Evolutionary conservation across 2,113 vertebrate genomes (phyloP).

Genomic region (Peromyscus leucopus): DNA sequence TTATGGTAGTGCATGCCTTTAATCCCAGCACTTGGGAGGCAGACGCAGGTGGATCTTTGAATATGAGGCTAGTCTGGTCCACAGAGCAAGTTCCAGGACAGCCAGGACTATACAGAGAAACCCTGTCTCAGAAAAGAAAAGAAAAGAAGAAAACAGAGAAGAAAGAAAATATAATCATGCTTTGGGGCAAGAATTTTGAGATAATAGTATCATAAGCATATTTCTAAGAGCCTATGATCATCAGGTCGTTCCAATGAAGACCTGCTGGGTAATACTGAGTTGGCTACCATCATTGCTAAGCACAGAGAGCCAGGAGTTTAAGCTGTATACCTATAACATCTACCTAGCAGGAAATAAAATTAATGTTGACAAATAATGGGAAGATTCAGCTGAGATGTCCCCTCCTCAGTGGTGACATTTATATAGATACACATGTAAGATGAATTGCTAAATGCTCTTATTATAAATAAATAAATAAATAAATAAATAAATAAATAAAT

Average conservation of each 20-base stretch:
- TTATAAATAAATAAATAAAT: too few relatives aligned
- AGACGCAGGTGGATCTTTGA: background rate
- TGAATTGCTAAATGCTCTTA: too few relatives aligned
- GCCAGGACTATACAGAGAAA: background rate
- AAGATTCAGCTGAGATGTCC: background rate
- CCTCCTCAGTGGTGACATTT: background rate
- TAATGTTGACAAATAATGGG: background rate
- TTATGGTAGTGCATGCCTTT: background rate
- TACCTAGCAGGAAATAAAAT: background rate
- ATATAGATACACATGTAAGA: background rate
- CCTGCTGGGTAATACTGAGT: background rate
- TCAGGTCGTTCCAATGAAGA: background rate
- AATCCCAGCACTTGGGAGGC: background rate
- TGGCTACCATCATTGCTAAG: background rate
- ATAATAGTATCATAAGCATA: background rate
- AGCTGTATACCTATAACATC: background rate
- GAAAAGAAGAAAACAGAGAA: too few relatives aligned
- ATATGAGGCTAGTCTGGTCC: background rate
- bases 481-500: too few relatives aligned
- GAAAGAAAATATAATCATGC: background rate
- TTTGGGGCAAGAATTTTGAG: slow-evolving; percentile 23
- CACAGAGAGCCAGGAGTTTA: background rate
- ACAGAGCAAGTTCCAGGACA: background rate
- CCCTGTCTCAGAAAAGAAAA: background rate
- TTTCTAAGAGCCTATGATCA: background rate